Evolutionary conservation across 2,888 invertebrate species (phyloP), one percentile per base, ranked within the genome.

Genomic region (Drosophila buzzatii): DNA sequence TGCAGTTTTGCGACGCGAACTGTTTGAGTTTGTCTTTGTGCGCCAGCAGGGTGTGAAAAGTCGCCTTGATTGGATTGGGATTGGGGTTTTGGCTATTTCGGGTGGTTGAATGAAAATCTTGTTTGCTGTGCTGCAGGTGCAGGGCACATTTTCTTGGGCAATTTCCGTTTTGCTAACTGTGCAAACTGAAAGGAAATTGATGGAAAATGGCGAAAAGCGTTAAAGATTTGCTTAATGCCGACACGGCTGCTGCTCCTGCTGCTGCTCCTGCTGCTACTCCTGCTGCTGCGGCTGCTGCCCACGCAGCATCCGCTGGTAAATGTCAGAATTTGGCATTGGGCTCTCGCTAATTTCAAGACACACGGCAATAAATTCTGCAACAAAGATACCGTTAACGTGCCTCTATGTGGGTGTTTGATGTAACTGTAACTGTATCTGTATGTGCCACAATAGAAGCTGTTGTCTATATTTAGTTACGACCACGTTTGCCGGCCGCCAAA

Each of bases 391-490:
- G 37, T 39, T 39, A 55, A 27, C 56, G 55, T 58, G 64, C 49
- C 53, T 16, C 23, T 58, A 18, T 44, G 39, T 33, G 57, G 33
- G 56, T 33, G 37, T 27, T 9, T 9, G 47, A 20, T 67, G 60
- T 60, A 37, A 52, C 44, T 62, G 70, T 61, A 55, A 9, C 35
- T 49, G 56, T 59, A 62, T 23, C 16, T 49, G 37, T 64, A 45
- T 27, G 45, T 41, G 23, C 59, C 59, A 53, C 60, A 57, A 51
- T 51, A 37, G 59, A 37, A 53, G 49, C 65, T 37, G 64, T 42
- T 44, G 39, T 47, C 79, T 81, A 75, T 49, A 77, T 81, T 71
- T 77, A 81, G 81, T 68, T 47, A 58, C 76, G 37, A 27, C 61
- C 57, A 52, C 56, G 42, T 55, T 64, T 45, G 77, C 70, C 73